Evolutionary conservation across 1,140 invertebrate species (phyloP).

Genomic region (Anagrus nilaparvatae): DNA sequence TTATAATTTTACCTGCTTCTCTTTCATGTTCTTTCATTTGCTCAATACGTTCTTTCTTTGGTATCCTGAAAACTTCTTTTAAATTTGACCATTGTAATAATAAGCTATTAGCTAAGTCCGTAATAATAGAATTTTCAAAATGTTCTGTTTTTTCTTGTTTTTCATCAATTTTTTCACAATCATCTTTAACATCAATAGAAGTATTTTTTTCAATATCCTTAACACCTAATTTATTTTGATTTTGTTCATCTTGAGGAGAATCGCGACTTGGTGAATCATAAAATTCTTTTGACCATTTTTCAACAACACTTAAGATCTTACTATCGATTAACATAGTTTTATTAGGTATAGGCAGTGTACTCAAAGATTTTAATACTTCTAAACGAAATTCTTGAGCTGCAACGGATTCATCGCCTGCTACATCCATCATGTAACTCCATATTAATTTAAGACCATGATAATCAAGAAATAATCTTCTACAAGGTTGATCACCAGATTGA

Average conservation of each 20-base stretch:
- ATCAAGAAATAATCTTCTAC: slow-evolving; percentile 81
- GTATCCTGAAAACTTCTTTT: slow-evolving; percentile 88
- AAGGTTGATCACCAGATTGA: slow-evolving; percentile 64
- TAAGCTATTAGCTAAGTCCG: slow-evolving; percentile 53
- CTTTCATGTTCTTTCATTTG: slow-evolving; percentile 89
- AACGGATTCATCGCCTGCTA: slow-evolving; percentile 40
- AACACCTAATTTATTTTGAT: slow-evolving; percentile 13
- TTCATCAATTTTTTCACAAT: slow-evolving; percentile 20
- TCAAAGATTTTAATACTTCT: slow-evolving; percentile 69
- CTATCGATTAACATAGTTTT: slow-evolving; percentile 88
- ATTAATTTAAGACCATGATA: slow-evolving; percentile 86
- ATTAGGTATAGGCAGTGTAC: slow-evolving; percentile 80
- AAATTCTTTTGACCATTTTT: slow-evolving; percentile 58
- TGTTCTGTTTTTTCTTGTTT: slow-evolving; percentile 23
- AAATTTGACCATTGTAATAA: slow-evolving; percentile 67
- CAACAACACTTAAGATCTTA: slow-evolving; percentile 72
- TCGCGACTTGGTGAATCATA: slow-evolving; percentile 29
- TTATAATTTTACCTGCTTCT: slow-evolving; percentile 53
- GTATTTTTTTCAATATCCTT: slow-evolving; percentile 24
- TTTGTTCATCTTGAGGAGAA: slow-evolving; percentile 38
- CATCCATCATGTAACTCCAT: slow-evolving; percentile 83
- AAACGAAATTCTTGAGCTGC: slow-evolving; percentile 50
- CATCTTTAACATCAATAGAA: slow-evolving; percentile 23
- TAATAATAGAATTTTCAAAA: slow-evolving; percentile 35
- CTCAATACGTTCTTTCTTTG: slow-evolving; percentile 86